Evolutionary conservation across 2,113 vertebrate species (phyloP).

Genomic region (Amblyornis subalaris): DNA sequence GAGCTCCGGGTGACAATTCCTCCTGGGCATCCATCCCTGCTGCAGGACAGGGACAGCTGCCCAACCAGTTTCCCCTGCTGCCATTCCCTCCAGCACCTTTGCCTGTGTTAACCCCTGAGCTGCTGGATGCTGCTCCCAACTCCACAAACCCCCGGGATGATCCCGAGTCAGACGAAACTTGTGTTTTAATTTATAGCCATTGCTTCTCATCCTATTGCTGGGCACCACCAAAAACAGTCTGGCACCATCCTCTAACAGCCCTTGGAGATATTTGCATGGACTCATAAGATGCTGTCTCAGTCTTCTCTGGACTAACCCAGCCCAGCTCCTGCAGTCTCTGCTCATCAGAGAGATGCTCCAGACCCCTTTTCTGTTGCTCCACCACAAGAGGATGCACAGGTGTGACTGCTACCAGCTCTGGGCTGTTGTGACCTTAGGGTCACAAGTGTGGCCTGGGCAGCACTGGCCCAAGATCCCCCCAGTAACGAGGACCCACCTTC

Average conservation of each 20-base stretch:
- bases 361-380: not conserved
- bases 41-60: not conserved
- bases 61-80: not conserved
- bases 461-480: not conserved
- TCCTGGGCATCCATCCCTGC: not conserved
- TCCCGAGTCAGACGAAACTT: not conserved
- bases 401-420: not conserved
- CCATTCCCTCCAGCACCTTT: not conserved
- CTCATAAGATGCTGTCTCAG: too few relatives aligned
- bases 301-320: not conserved
- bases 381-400: not conserved
- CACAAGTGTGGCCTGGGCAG: not conserved
- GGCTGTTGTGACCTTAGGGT: not conserved
- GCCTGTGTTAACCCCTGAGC: not conserved
- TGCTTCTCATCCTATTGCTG: not conserved
- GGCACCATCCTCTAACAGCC: not conserved
- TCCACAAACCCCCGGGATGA: not conserved
- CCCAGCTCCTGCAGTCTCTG: not conserved
- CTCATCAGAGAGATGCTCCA: not conserved
- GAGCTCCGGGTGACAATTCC: not conserved
- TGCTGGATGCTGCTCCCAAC: not conserved
- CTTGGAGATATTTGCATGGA: not conserved
- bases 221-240: not conserved
- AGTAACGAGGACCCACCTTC: fast-evolving
- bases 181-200: not conserved